These are phyloP conservation scores for Perithous albicinctus DNA, from an alignment of 2,888 invertebrate genomes.

Conservation along the genomic window DNA sequence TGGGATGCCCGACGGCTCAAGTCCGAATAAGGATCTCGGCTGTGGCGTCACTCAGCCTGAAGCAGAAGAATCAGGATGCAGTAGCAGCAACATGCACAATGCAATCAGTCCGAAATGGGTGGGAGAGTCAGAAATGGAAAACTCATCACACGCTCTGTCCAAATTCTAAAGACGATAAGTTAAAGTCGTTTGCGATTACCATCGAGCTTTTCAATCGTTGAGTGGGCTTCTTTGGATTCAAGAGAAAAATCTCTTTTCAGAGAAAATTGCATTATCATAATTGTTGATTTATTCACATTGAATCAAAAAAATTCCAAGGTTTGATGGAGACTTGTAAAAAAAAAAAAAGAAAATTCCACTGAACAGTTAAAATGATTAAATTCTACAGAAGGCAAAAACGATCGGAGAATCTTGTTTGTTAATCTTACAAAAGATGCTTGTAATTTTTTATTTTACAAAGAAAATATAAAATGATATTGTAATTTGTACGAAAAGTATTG, in stretches of 20 bases:
- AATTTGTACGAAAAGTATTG: too few relatives aligned
- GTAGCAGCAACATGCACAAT: slow-evolving; percentile 26
- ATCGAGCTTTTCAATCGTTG: background rate
- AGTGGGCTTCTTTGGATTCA: background rate
- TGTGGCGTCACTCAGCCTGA: slow-evolving; percentile 18
- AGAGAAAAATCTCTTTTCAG: background rate
- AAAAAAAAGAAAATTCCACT: too few relatives aligned
- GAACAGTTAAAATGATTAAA: too few relatives aligned
- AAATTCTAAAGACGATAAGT: background rate
- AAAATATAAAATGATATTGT: too few relatives aligned
- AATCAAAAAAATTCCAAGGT: background rate
- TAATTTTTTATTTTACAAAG: too few relatives aligned
- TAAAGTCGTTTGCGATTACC: background rate
- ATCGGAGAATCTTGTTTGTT: too few relatives aligned
- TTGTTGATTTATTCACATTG: background rate
- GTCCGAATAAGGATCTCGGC: slow-evolving; percentile 49
- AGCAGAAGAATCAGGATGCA: background rate
- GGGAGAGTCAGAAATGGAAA: slow-evolving; percentile 41
- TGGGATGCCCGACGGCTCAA: slow-evolving; percentile 37
- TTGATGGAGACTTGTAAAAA: too few relatives aligned
- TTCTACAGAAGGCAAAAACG: too few relatives aligned
- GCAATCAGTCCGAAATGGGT: slow-evolving; percentile 36
- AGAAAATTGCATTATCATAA: slow-evolving; percentile 38
- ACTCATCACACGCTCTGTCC: slow-evolving; percentile 10
- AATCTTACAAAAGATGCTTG: too few relatives aligned